Evolutionary conservation across 2,888 invertebrate genomes (phyloP).

Genomic region (Hyles lineata): DNA sequence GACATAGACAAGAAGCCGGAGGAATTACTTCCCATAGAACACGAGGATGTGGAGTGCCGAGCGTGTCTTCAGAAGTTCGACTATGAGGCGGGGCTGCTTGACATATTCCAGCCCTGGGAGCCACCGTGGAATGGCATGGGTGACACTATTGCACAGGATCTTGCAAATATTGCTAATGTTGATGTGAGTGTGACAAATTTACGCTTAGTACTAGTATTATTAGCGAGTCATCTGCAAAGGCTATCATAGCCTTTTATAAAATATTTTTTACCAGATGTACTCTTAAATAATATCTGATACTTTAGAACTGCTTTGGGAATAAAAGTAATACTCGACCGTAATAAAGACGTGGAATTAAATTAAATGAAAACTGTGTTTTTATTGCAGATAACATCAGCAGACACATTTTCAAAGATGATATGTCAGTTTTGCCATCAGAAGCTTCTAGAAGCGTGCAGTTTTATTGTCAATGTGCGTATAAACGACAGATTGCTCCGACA

Average conservation of each 20-base stretch:
- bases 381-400: constrained; percentile 60
- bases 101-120: constrained; percentile 64
- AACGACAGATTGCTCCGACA: constrained; percentile 55
- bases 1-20: neutral
- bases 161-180: constrained; percentile 63
- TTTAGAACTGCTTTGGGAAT: no score
- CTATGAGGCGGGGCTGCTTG: constrained; percentile 45
- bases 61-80: constrained; percentile 60
- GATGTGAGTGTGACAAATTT: constrained; percentile 53
- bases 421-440: constrained; percentile 61
- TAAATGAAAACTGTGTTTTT: constrained; percentile 5
- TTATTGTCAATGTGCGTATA: constrained; percentile 54
- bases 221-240: neutral
- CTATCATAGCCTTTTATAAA: neutral
- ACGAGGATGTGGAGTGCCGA: constrained; percentile 57
- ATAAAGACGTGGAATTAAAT: no score
- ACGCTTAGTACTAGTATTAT: constrained; percentile 6
- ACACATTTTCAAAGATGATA: constrained; percentile 66
- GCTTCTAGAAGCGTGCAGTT: constrained; percentile 60
- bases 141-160: constrained; percentile 65
- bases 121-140: constrained; percentile 64
- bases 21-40: neutral
- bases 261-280: no score
- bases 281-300: no score
- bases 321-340: no score